Base-by-base conservation (phyloP, 2,113 vertebrate genomes). In the Machaerirhynchus nigripectus region DNA sequence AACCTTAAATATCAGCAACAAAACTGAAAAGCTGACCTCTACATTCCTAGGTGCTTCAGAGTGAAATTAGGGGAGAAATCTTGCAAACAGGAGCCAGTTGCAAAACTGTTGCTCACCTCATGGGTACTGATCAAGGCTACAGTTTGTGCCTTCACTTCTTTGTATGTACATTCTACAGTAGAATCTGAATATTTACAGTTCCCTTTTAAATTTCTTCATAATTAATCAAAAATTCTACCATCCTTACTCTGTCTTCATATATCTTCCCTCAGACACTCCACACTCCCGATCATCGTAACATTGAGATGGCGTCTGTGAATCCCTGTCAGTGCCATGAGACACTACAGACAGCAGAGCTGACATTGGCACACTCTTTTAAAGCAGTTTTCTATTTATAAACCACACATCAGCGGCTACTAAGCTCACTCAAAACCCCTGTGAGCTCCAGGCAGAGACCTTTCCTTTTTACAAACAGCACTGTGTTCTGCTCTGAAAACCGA, bases 351-450 rank as follows among this genome's bases (percentile, higher is more conserved):
- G n/a, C 16, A 67, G 14, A 50, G 11, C 2, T 90, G 47, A 82
- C 56, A 61, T 16, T 60, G 77, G 37, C 10, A n/a, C 18, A 46
- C 24, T 55, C n/a, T 92, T 92, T 71, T 67, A 71, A 87, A 77
- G 7, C 52, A 47, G 13, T 67, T 91, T 90, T 73, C 55, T 89
- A 39, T 89, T 95, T 95, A 87, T 94, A 89, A 85, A 69, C 49
- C 33, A n/a, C 44, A 68, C 30, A 68, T 91, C 28, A 61, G 37
- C 6, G 11, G n/a, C 28, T 67, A 82, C 65, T 71, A 87, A 95
- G 44, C 24, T 89, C 28, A 27, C 40, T 70, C 8, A 10, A 95
- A 92, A 39, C 16, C 7, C 12, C 28, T 18, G 7, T 61, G 26
- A 79, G 15, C 44, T 93, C 60, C 42, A 84, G 47, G 18, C 31